Evolutionary conservation across 1,140 invertebrate genomes (phyloP), one percentile per base, ranked within the genome.

Genomic region (Papilio polyxenes): DNA sequence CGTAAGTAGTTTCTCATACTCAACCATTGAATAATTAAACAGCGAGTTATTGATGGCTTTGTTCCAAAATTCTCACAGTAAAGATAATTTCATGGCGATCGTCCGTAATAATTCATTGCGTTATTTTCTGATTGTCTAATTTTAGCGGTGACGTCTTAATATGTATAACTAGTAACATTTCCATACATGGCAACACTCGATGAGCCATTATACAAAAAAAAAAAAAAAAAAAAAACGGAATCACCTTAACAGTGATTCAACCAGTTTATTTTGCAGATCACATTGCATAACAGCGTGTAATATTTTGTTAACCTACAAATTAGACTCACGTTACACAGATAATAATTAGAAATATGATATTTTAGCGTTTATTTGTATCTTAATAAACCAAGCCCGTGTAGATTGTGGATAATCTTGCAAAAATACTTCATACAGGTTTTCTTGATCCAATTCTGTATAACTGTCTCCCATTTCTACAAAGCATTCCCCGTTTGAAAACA

Each of bases 51-150:
- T 5, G 31, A 72, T 72, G 65, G 65, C 65, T 40, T 72, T 72
- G 65, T 72, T 72, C 65, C 65, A 72, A 72, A 72, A 69, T 69
- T 72, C 31, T 2, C 65, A 31, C 11, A 11, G 65, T 72, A 72
- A 72, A 72, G 10, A 72, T 72, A 37, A 37, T 72, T 72, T 37
- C 65, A 40, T 37, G 7, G 65, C 65, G 13, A 37, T 72, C 65
- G 31, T 72, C 65, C 40, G 31, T 37, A 72, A 72, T 72, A 37
- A 72, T 72, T 72, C 65, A 72, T 2, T 37, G 13, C 6, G 31
- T 13, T 69, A 69, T 72, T 72, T 72, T 72, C 65, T 15, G 31
- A 13, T 72, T 15, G 13, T 72, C 65, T 72, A 37, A 72, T 72
- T 72, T 72, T 5, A 72, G 65, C 23, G 31, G 6, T 72, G 65